Evolutionary conservation across 2,113 vertebrate species (phyloP).

Genomic region (Geococcyx californianus): DNA sequence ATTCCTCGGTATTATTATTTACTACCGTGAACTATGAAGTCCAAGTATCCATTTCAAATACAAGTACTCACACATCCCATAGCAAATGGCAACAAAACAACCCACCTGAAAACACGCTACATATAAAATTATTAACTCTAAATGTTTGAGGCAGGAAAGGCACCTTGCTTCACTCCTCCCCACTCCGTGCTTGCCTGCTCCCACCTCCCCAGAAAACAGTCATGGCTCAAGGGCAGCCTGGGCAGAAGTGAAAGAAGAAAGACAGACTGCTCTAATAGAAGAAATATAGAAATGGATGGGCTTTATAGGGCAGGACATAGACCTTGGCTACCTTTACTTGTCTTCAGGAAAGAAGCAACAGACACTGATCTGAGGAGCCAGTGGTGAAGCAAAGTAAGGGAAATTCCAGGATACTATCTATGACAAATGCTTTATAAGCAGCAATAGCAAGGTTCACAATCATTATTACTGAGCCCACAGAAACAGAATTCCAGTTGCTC

Average conservation of each 20-base stretch:
- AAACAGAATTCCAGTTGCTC: background rate
- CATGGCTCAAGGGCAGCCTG: background rate
- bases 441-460: background rate
- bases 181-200: background rate
- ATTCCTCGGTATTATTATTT: constrained; percentile 3
- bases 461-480: background rate
- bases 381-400: background rate
- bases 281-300: background rate
- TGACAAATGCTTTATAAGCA: background rate
- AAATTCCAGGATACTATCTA: background rate
- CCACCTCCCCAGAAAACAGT: background rate
- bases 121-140: background rate
- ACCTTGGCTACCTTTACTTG: background rate
- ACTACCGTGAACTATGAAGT: background rate
- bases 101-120: background rate
- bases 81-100: background rate
- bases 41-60: background rate
- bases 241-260: background rate
- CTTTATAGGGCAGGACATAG: background rate
- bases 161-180: background rate
- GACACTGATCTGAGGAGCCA: background rate
- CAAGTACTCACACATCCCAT: background rate
- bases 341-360: background rate
- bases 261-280: background rate
- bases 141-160: background rate